These are phyloP conservation scores for Florisuga fusca DNA, from an alignment of 2,797 vertebrate genomes.

Conservation along the genomic window DNA sequence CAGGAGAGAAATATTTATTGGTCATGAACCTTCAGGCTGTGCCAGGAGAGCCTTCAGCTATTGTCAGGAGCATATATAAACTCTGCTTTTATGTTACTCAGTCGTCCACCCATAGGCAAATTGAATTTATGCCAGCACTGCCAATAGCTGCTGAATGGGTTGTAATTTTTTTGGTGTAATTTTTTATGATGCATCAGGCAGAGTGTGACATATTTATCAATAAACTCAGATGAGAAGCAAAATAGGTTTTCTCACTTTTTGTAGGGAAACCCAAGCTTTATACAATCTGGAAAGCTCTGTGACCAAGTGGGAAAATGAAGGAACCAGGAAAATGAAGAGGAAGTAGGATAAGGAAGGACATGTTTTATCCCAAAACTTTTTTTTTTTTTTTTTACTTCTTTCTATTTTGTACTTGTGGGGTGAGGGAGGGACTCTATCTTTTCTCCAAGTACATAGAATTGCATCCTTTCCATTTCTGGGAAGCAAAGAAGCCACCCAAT, in stretches of 20 bases:
- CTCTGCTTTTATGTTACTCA: constrained; percentile 18
- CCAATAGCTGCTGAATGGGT: constrained; percentile 1
- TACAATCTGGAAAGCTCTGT: background rate
- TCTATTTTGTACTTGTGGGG: background rate
- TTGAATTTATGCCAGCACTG: constrained; percentile 15
- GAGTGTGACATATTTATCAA: constrained; percentile 19
- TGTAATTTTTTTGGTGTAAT: background rate
- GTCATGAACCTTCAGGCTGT: constrained; percentile 59
- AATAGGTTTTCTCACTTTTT: constrained; percentile 25
- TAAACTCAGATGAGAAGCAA: background rate
- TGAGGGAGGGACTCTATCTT: background rate
- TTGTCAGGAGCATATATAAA: constrained; percentile 45
- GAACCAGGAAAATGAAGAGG: background rate
- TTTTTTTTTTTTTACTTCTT: background rate
- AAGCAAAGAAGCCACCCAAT: background rate
- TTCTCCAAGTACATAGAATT: background rate
- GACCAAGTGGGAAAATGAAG: background rate
- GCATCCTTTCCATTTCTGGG: background rate
- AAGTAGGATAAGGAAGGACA: background rate
- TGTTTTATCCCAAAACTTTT: background rate
- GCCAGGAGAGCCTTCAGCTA: constrained; percentile 50
- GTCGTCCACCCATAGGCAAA: constrained; percentile 3
- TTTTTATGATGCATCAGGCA: background rate
- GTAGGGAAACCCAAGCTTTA: background rate
- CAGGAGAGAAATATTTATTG: constrained; percentile 60